Base-by-base conservation (phyloP, 1,140 invertebrate genomes). In the Brachionus asplanchnoidis region DNA sequence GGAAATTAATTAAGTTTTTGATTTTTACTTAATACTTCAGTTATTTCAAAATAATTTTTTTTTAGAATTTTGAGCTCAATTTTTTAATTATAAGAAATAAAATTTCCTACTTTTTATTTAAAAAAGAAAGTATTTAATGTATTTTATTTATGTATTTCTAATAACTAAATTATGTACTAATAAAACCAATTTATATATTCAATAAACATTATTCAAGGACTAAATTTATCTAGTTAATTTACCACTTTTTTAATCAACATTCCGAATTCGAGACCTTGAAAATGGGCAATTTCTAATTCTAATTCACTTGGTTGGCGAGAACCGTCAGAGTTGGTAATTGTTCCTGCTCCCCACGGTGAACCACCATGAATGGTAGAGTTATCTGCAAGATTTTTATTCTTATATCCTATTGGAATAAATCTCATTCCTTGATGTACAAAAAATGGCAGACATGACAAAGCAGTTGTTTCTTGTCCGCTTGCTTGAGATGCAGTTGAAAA, bases 361-460 rank as follows among this genome's bases (percentile, higher is more conserved):
- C 82, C 82, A 50, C 82, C 82, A 73, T 84, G 82, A 26, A 84
- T 23, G 6, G 46, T 40, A 20, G 46, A n/a, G 8, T 56, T 36
- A 14, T 73, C 32, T 1, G 12, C 32, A 53, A 84, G 32, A 44
- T 42, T 53, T 70, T 84, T 14, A n/a, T 20, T 40, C 23, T 84
- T 84, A 40, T 73, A 84, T n/a, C 82, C 82, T 32, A 84, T 68
- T 84, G 82, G 82, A 3, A 84, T 42, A 84, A 32, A 84, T 1
- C 28, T 44, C 23, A 84, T 50, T 23, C 82, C 82, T 12, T 82
- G 65, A 82, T 84, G 82, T 3, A 60, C 60, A 84, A 84, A 84
- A 70, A 84, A 84, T 50, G 82, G 82, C 12, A 84, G 36, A 84
- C 82, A 84, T n/a, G 82, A 70, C 14, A 84, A 60, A 32, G 82